phyloP scores from a whole-genome alignment of 2,797 vertebrate species.

The Gobionotothen gibberifrons region DNA sequence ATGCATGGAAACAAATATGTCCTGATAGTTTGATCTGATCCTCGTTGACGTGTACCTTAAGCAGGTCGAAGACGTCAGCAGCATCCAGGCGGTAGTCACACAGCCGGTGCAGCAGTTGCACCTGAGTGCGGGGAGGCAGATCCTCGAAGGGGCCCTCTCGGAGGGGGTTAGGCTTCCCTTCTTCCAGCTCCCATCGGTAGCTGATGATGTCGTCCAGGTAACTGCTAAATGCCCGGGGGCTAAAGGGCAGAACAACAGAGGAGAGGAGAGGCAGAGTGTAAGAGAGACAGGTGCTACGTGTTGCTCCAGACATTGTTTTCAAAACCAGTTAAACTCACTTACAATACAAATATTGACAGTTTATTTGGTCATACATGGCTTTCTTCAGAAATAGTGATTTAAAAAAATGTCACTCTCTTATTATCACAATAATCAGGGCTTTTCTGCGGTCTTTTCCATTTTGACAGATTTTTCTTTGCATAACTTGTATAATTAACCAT shows the following conservation, averaged over 20 bases:
- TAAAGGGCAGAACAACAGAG: slow-evolving; percentile 58
- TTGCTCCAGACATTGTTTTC: neutral
- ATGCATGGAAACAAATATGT: neutral
- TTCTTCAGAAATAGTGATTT: neutral
- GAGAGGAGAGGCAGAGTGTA: neutral
- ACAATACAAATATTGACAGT: neutral
- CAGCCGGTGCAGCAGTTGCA: slow-evolving; percentile 94
- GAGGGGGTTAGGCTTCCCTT: slow-evolving; percentile 96
- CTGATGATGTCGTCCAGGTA: slow-evolving; percentile 99
- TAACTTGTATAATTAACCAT: neutral
- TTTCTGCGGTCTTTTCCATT: neutral
- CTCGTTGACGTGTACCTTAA: slow-evolving; percentile 87
- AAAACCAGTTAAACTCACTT: neutral
- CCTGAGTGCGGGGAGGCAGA: slow-evolving; percentile 90
- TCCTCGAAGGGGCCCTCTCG: slow-evolving; percentile 89
- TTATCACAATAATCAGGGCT: neutral
- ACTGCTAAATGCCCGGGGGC: slow-evolving; percentile 91
- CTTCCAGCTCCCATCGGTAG: slow-evolving; percentile 98
- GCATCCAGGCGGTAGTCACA: slow-evolving; percentile 98
- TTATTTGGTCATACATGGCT: neutral
- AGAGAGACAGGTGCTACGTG: neutral
- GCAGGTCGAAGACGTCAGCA: slow-evolving; percentile 96
- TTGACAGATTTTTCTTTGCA: neutral
- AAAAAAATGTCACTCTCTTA: neutral
- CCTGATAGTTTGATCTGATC: neutral